Evolutionary conservation across 2,797 vertebrate genomes (phyloP).

Genomic region (Sciurus carolinensis): DNA sequence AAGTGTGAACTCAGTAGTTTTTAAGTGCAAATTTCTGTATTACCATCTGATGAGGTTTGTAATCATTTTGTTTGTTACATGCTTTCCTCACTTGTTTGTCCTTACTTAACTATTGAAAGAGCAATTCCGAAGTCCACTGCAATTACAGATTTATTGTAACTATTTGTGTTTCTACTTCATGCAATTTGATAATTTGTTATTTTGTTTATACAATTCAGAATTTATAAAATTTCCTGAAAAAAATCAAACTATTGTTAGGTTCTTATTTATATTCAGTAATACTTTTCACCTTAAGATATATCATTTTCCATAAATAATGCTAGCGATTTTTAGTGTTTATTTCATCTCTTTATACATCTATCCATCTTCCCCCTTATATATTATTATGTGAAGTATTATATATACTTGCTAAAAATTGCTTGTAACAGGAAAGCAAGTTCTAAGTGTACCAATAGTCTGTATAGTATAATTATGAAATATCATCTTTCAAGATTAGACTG

Average conservation of each 20-base stretch:
- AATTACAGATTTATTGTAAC: background rate
- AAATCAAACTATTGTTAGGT: background rate
- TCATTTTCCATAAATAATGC: background rate
- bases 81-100: background rate
- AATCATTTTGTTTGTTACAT: background rate
- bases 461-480: background rate
- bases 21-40: background rate
- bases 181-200: background rate
- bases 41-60: too few relatives aligned
- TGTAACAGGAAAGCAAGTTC: background rate
- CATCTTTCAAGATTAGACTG: background rate
- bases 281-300: background rate
- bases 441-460: background rate
- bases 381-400: too few relatives aligned
- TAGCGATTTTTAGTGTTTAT: background rate
- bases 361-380: background rate
- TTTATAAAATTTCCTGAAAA: background rate
- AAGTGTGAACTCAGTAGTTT: too few relatives aligned
- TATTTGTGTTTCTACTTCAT: background rate
- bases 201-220: background rate
- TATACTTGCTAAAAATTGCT: too few relatives aligned
- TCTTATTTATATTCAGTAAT: background rate
- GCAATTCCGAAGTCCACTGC: background rate
- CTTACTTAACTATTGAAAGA: background rate
- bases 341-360: background rate